These are phyloP conservation scores for Epinephelus fuscoguttatus DNA, from an alignment of 2,113 vertebrate species.

Conservation along the genomic window DNA sequence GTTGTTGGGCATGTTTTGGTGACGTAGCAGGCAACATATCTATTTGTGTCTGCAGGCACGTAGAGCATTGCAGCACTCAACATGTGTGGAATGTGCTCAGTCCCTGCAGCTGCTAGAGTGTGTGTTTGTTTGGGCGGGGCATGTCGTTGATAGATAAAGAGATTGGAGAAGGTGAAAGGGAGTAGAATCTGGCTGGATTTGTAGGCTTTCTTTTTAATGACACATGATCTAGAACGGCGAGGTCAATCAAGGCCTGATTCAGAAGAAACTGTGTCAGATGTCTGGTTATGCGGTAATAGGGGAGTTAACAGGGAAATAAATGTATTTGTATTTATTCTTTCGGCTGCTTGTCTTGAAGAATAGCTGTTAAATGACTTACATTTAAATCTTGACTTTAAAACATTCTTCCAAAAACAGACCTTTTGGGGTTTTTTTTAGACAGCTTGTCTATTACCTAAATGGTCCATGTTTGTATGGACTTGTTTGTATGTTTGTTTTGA, in stretches of 20 bases:
- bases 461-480: neutral
- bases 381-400: neutral
- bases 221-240: neutral
- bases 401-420: neutral
- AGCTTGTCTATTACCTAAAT: neutral
- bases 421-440: neutral
- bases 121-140: too few relatives aligned
- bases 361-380: neutral
- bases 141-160: neutral
- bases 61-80: constrained; percentile 32
- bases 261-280: neutral
- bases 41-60: constrained; percentile 70
- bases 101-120: constrained; percentile 42
- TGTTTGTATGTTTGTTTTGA: neutral
- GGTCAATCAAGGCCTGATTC: neutral
- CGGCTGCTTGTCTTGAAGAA: neutral
- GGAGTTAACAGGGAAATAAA: too few relatives aligned
- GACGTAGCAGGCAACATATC: constrained; percentile 48
- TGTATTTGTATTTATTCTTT: neutral
- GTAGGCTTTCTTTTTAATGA: neutral
- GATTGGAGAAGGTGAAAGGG: neutral
- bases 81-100: constrained; percentile 55
- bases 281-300: neutral
- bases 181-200: neutral
- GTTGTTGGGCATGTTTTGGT: constrained; percentile 21